Base-by-base conservation (phyloP, 1,140 invertebrate genomes). In the Brachionus rotundiformis region DNA sequence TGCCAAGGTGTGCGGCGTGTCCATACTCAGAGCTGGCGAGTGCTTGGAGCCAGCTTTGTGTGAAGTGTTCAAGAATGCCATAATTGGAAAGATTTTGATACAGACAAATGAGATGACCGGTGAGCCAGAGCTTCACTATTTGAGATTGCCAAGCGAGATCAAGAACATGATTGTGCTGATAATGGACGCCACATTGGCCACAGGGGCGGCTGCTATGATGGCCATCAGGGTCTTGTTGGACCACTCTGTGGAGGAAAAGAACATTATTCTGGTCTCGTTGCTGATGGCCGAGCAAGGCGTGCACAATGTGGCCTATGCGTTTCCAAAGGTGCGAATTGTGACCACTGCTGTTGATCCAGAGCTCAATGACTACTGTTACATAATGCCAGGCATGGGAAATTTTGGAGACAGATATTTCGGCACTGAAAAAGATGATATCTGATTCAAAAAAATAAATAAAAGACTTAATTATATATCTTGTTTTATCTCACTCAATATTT, bases 321-420 rank as follows among this genome's bases (percentile, higher is more conserved):
- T 98, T 88, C 95, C 96, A 0, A 92, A 93, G 89, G 93, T 98
- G 3, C 93, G 94, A 89, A 95, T 99, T 82, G 93, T 98, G 1
- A 98, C 96, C 13, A 86, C 95, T 11, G 95, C 95, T n/a, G 91
- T 99, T 31, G 97, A 99, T 90, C 94, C 94, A 6, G 94, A 96
- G 87, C 94, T 99, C 82, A 98, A 97, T 88, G 95, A 98, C 83
- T 95, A 95, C 85, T 99, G 98, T 89, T 95, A 98, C 87, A 96
- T 99, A 6, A 88, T 98, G 82, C 97, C 97, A 2, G 97, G 97
- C 16, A 98, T 99, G 84, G 96, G 96, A 3, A 99, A 99, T 88
- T 99, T 98, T 89, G 97, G 96, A 25, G 96, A 99, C 87, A 89
- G 97, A 65, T 98, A 97, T 88, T 99, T 97, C 89, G 97, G 97